phyloP scores from a whole-genome alignment of 2,113 vertebrate species.

The Corythornis cristatus region DNA sequence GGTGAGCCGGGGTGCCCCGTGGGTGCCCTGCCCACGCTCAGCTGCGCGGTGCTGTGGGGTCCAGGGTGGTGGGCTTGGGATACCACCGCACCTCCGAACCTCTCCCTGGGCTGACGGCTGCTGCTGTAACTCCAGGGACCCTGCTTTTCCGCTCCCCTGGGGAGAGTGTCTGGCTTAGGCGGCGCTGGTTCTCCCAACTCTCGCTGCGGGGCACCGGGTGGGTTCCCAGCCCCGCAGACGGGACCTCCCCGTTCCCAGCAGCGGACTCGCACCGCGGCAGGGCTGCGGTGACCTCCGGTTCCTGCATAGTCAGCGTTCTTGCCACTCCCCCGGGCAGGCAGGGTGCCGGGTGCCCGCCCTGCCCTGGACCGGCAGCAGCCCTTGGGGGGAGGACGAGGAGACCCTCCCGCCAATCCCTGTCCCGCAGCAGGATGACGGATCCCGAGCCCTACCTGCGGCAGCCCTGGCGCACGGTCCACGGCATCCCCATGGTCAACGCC shows the following conservation, averaged over 20 bases:
- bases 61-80: neutral
- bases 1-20: neutral
- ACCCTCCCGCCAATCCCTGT: rapidly evolving
- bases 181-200: rapidly evolving
- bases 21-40: neutral
- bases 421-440: neutral
- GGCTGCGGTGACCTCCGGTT: neutral
- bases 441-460: neutral
- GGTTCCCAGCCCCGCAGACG: rapidly evolving
- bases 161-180: neutral
- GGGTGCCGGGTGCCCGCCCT: rapidly evolving
- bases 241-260: rapidly evolving
- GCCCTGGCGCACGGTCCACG: constrained; percentile 24
- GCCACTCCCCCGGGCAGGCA: neutral
- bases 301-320: rapidly evolving
- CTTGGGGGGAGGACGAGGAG: no score
- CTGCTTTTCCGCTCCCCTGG: neutral
- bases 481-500: constrained; percentile 49
- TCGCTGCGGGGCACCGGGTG: rapidly evolving
- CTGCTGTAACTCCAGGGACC: neutral
- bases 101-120: no score
- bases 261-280: rapidly evolving
- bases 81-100: neutral
- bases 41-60: rapidly evolving
- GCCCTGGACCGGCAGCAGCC: rapidly evolving